Percentiles rank a stretch among this genome's conserved stretches.
phyloP scores from a whole-genome alignment of 2,113 vertebrate genomes.

The Boulengerochromis microlepis region DNA sequence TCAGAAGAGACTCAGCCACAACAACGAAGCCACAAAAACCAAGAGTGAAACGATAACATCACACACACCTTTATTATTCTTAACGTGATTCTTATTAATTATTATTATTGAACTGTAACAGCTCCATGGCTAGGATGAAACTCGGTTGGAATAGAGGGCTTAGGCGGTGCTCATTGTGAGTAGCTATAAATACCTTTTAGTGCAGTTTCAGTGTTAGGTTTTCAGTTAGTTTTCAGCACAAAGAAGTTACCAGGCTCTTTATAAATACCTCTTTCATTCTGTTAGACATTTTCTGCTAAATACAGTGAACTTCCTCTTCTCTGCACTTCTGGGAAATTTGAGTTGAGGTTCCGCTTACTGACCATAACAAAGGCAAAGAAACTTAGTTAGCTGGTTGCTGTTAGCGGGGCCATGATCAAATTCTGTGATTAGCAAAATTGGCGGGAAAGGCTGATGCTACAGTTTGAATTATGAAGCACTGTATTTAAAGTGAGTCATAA shows the following conservation, averaged over 20 bases:
- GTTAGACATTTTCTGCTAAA: constrained; percentile 45
- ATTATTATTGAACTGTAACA: not conserved
- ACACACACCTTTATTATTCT: not conserved
- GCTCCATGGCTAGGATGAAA: not conserved
- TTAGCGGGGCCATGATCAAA: not conserved
- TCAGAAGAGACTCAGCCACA: not conserved
- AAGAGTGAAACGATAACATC: not conserved
- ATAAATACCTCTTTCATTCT: constrained; percentile 35
- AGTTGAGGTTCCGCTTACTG: constrained; percentile 64
- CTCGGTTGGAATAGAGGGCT: not conserved
- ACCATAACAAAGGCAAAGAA: constrained; percentile 51
- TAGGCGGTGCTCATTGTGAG: not conserved
- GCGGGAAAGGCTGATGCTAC: no score
- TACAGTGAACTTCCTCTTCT: constrained; percentile 76
- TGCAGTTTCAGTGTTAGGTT: not conserved
- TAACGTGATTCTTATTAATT: not conserved
- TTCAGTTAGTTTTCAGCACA: not conserved
- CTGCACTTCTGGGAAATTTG: constrained; percentile 76
- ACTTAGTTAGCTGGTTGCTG: not conserved
- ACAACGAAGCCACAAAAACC: constrained; percentile 1
- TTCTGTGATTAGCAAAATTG: constrained; percentile 2
- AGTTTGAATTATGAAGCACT: not conserved
- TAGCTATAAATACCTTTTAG: not conserved
- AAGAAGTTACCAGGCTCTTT: not conserved
- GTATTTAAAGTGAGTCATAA: not conserved